These are phyloP conservation scores for Hafferia zeledoni DNA, from an alignment of 2,797 vertebrate species.

Conservation along the genomic window DNA sequence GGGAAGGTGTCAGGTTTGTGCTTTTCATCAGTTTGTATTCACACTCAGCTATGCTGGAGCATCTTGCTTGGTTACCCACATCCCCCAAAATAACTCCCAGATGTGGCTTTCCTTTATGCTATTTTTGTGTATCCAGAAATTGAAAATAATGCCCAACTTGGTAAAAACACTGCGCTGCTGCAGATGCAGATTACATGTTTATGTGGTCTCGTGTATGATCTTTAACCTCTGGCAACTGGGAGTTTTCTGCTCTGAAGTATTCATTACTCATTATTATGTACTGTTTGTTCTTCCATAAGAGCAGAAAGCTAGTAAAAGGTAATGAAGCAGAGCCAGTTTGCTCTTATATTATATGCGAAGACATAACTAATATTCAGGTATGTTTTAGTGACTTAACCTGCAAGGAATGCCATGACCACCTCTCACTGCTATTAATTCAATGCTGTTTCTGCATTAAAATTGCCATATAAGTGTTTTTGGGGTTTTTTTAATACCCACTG, in stretches of 20 bases:
- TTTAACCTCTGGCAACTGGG: neutral
- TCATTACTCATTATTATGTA: conserved; percentile 35
- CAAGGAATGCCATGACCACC: neutral
- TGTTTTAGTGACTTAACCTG: neutral
- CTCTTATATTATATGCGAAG: neutral
- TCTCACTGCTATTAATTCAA: neutral
- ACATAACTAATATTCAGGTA: conserved; percentile 14
- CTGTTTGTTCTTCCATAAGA: conserved; percentile 29
- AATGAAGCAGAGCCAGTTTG: conserved; percentile 30
- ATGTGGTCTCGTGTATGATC: neutral
- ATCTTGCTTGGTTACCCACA: neutral
- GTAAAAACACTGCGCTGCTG: neutral
- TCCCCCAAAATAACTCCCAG: neutral
- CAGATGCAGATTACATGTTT: neutral
- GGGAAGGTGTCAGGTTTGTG: fast-evolving
- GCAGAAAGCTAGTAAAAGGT: conserved; percentile 21
- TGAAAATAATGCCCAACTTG: neutral
- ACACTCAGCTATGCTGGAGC: neutral
- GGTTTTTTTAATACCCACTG: neutral
- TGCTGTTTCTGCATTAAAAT: neutral
- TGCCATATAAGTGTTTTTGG: neutral
- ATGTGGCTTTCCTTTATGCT: fast-evolving
- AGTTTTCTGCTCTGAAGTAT: neutral
- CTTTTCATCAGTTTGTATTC: neutral
- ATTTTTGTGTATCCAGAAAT: neutral